Evolutionary conservation across 2,888 invertebrate species (phyloP).

Genomic region (Schizaphis graminum): DNA sequence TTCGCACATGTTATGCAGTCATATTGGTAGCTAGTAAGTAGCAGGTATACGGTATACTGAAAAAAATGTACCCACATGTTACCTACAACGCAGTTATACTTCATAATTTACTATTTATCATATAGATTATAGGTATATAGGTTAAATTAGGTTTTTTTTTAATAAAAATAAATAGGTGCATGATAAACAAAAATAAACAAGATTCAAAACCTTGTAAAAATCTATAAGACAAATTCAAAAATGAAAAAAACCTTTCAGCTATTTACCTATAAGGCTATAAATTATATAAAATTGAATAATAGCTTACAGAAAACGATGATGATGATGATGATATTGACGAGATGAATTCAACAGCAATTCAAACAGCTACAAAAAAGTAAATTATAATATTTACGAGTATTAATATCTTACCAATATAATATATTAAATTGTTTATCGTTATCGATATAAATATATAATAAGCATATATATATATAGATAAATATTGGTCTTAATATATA

Average conservation of each 20-base stretch:
- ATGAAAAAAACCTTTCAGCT: neutral
- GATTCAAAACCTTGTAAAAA: neutral
- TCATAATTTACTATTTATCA: neutral
- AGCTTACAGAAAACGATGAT: constrained; percentile 21
- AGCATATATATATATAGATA: neutral
- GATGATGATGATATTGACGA: neutral
- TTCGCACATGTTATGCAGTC: too few relatives aligned
- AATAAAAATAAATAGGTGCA: neutral
- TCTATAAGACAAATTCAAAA: neutral
- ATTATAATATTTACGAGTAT: neutral
- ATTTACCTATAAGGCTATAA: neutral
- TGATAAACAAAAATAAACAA: neutral
- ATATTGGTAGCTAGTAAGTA: too few relatives aligned
- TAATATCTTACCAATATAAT: neutral
- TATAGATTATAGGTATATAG: neutral
- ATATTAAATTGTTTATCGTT: neutral
- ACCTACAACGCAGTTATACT: too few relatives aligned
- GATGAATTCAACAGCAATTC: neutral
- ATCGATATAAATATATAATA: neutral
- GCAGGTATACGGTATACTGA: too few relatives aligned
- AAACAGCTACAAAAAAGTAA: constrained; percentile 16
- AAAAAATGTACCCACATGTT: too few relatives aligned
- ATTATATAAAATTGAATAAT: neutral
- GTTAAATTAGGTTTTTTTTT: neutral
- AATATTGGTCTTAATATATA: neutral